Percentiles rank a stretch among this genome's conserved stretches.
These are phyloP conservation scores for Ciconia maguari DNA, from an alignment of 2,113 vertebrate genomes.

Conservation along the genomic window DNA sequence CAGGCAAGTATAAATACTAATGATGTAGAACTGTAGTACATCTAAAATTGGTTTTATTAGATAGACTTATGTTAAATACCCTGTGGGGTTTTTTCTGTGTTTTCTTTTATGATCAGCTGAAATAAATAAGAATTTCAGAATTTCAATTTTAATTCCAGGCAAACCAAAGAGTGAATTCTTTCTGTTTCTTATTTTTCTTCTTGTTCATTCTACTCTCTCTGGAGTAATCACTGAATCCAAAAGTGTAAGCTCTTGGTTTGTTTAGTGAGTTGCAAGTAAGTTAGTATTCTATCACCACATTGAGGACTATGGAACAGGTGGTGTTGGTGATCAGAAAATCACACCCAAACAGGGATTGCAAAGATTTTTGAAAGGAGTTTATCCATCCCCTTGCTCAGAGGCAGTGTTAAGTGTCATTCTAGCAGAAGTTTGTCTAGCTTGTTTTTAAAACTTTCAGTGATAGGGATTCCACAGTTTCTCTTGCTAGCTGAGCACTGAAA, in stretches of 20 bases:
- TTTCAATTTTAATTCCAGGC: neutral
- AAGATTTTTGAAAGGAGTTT: neutral
- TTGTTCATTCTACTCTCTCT: neutral
- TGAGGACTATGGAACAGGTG: neutral
- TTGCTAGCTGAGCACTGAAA: neutral
- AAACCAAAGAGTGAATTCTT: neutral
- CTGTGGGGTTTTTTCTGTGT: neutral
- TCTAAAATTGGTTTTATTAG: neutral
- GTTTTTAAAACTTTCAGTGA: neutral
- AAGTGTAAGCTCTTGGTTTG: neutral
- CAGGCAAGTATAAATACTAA: constrained; percentile 77
- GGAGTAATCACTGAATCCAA: neutral
- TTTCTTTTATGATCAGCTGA: neutral
- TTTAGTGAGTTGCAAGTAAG: neutral
- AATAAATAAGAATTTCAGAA: neutral
- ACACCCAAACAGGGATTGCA: neutral
- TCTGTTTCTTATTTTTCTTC: neutral
- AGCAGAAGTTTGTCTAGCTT: neutral
- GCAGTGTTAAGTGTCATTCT: neutral
- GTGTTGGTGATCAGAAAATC: neutral
- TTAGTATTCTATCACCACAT: neutral
- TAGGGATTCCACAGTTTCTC: neutral
- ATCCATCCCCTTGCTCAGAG: neutral
- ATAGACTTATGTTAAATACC: neutral
- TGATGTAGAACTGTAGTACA: neutral